Evolutionary conservation across 2,797 vertebrate genomes (phyloP), one percentile per base, ranked within the genome.

Genomic region (Phoebastria nigripes): DNA sequence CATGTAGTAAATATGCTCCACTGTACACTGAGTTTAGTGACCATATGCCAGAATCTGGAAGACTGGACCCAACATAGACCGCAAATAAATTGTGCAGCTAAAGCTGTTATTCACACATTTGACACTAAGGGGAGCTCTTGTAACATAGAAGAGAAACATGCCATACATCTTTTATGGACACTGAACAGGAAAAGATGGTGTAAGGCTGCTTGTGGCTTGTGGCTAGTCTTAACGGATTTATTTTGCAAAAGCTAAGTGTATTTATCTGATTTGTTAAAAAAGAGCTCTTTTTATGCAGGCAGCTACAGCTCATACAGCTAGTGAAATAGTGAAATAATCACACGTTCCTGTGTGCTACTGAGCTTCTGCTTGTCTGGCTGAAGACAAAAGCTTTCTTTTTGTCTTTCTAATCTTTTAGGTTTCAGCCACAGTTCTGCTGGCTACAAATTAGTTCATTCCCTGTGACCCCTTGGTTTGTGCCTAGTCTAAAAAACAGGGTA

Each of bases 91-190:
- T 16, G 51, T 44, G 37, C 72, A 16, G 24, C 51, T 41, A 5
- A 39, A 63, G 61, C 49, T 86, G 89, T 61, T 92, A 44, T 76
- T 81, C 46, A 24, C 11, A 8, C 4, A 1, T 51, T 41, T 6
- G 67, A 49, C 96, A 74, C 95, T 3, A 51, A 69, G 89, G 29
- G 96, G 96, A 81, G 96, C 91, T 89, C 89, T 82, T 59, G 96
- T 85, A 91, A 80, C 79, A 61, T 71, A 63, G 58, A 87, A 93
- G 66, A 42, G 44, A 54, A 82, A 15, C 29, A 7, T 10, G 25
- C 10, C 12, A 0, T 15, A 1, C 15, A 0, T 47, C 29, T 5
- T 24, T 7, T 22, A 10, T 1, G 10, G 49, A 1, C n/a, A 0
- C 20, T 8, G 77, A 29, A 6, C 4, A 2, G 46, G 37, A 41